Conservation (phyloP, 2,888 invertebrate species). For the Spilosoma lubricipeda region DNA sequence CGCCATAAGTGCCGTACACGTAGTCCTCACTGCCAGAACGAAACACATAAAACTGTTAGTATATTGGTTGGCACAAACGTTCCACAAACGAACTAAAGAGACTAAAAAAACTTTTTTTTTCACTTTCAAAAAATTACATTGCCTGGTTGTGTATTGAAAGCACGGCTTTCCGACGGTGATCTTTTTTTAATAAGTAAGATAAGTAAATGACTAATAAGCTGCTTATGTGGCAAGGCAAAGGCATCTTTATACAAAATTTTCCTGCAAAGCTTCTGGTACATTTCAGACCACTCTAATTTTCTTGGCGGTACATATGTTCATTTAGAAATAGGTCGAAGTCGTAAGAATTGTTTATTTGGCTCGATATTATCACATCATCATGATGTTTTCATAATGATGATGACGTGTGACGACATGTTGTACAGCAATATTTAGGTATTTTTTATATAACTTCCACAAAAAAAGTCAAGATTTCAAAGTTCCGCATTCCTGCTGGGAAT, state of each 20-base stretch:
- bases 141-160: not conserved
- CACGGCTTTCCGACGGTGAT: not conserved
- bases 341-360: not conserved
- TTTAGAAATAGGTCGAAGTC: not conserved
- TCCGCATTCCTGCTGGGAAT: not conserved
- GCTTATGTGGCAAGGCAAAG: too few relatives aligned
- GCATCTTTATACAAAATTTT: too few relatives aligned
- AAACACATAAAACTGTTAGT: not conserved
- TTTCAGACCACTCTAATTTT: too few relatives aligned
- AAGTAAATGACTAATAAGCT: too few relatives aligned
- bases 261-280: not conserved
- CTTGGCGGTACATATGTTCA: not conserved
- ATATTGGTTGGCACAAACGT: not conserved
- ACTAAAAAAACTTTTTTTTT: too few relatives aligned
- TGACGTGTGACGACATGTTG: too few relatives aligned
- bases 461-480: not conserved
- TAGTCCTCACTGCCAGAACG: constrained; percentile 70
- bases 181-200: too few relatives aligned
- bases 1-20: constrained; percentile 72
- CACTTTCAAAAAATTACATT: too few relatives aligned
- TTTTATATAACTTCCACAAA: not conserved
- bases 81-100: not conserved
- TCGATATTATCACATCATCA: not conserved
- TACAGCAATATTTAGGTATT: too few relatives aligned
- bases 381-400: not conserved